phyloP scores from a whole-genome alignment of 2,888 invertebrate genomes.

The Diarsia dahlii region DNA sequence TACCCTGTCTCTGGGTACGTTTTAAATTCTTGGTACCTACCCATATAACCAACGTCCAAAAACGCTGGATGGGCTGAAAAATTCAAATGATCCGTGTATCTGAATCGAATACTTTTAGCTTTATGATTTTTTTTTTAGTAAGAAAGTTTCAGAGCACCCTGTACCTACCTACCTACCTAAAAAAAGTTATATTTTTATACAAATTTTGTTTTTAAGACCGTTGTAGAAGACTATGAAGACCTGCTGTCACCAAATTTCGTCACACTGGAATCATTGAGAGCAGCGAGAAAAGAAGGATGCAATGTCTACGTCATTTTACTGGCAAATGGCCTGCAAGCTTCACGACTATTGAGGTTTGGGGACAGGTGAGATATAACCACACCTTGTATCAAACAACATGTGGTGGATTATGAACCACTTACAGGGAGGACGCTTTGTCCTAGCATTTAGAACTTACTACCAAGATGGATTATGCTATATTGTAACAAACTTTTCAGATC shows the following conservation, averaged over 20 bases:
- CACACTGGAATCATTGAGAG: constrained; percentile 90
- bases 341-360: constrained; percentile 92
- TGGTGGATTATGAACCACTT: neutral
- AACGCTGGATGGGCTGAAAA: neutral
- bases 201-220: constrained; percentile 79
- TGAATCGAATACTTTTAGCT: too few species aligned
- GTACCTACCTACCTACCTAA: neutral
- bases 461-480: neutral
- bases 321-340: constrained; percentile 93
- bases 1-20: neutral
- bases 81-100: too few species aligned
- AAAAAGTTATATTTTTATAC: neutral
- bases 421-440: neutral
- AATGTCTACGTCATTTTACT: constrained; percentile 93
- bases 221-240: constrained; percentile 92
- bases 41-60: neutral
- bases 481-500: neutral
- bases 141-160: neutral
- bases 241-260: constrained; percentile 91
- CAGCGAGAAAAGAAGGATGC: constrained; percentile 92
- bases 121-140: too few species aligned
- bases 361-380: constrained; percentile 89
- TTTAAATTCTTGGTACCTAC: neutral
- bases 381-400: neutral
- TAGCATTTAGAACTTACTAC: neutral